Conservation (phyloP, 1,140 invertebrate species). For the Drosophila saltans region DNA sequence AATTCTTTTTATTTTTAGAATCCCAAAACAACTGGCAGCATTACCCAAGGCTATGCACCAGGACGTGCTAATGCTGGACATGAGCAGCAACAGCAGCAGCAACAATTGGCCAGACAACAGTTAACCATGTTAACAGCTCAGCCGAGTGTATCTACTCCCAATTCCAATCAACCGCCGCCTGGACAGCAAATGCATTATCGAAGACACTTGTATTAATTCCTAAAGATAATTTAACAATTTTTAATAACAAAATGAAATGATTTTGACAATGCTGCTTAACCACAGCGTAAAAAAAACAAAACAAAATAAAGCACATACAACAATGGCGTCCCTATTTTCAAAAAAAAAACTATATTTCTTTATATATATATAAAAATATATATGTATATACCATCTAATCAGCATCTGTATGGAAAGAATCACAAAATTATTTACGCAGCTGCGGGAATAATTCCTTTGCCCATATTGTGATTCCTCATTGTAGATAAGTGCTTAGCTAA, state of each 20-base stretch:
- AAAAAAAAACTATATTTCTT: slow-evolving; percentile 34
- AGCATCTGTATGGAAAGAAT: neutral
- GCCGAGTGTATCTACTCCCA: slow-evolving; percentile 48
- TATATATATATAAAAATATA: neutral
- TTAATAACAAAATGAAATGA: slow-evolving; percentile 52
- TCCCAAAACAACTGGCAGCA: slow-evolving; percentile 71
- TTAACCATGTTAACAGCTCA: slow-evolving; percentile 70
- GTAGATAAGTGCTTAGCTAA: slow-evolving; percentile 30
- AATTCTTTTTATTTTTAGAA: slow-evolving; percentile 50
- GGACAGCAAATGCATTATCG: slow-evolving; percentile 73
- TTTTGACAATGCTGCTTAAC: slow-evolving; percentile 56
- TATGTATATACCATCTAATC: neutral
- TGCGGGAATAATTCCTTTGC: slow-evolving; percentile 29
- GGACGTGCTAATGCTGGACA: slow-evolving; percentile 56
- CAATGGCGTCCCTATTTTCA: slow-evolving; percentile 77
- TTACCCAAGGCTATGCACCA: slow-evolving; percentile 78
- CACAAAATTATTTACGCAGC: slow-evolving; percentile 43
- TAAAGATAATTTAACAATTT: slow-evolving; percentile 65
- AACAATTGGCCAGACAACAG: slow-evolving; percentile 67
- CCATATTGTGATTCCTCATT: slow-evolving; percentile 13
- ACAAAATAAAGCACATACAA: slow-evolving; percentile 69
- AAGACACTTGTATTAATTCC: slow-evolving; percentile 68
- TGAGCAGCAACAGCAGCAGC: slow-evolving; percentile 65
- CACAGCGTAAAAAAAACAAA: slow-evolving; percentile 49
- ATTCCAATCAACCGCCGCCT: slow-evolving; percentile 44